These are phyloP conservation scores for Ectemnius cavifrons DNA, from an alignment of 2,888 invertebrate genomes.

Conservation along the genomic window DNA sequence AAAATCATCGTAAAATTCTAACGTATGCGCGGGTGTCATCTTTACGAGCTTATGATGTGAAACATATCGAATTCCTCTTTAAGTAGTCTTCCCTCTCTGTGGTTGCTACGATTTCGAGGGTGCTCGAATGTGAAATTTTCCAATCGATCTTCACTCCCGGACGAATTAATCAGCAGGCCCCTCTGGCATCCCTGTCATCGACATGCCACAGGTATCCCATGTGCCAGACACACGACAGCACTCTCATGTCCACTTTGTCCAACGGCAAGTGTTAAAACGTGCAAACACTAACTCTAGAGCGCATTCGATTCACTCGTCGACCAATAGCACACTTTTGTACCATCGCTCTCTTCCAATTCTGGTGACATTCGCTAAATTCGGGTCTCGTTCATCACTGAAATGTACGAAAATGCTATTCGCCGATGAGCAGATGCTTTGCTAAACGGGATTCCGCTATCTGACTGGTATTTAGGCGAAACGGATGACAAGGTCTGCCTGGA, in stretches of 20 bases:
- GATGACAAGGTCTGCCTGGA: not conserved
- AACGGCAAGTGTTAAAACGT: not conserved
- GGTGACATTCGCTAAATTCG: not conserved
- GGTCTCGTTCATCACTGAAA: not conserved
- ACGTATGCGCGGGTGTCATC: slow-evolving; percentile 1
- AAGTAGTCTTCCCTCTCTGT: not conserved
- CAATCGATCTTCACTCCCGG: slow-evolving; percentile 53
- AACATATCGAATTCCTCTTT: not conserved
- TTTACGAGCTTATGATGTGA: not conserved
- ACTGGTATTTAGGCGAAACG: not conserved
- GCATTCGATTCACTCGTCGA: too few relatives aligned
- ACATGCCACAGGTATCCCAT: slow-evolving; percentile 40
- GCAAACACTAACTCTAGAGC: too few relatives aligned
- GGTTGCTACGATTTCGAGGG: not conserved
- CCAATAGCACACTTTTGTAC: not conserved
- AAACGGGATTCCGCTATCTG: too few relatives aligned
- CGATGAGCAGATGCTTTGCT: too few relatives aligned
- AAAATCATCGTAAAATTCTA: slow-evolving; percentile 27
- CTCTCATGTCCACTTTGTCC: not conserved
- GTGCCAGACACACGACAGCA: not conserved
- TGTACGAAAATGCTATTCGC: too few relatives aligned
- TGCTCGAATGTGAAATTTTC: slow-evolving; percentile 34
- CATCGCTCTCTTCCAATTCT: not conserved
- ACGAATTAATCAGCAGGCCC: slow-evolving; percentile 53
- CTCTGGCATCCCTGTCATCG: slow-evolving; percentile 57